Base-by-base conservation (phyloP, 2,797 vertebrate genomes). In the Micrastur ruficollis region DNA sequence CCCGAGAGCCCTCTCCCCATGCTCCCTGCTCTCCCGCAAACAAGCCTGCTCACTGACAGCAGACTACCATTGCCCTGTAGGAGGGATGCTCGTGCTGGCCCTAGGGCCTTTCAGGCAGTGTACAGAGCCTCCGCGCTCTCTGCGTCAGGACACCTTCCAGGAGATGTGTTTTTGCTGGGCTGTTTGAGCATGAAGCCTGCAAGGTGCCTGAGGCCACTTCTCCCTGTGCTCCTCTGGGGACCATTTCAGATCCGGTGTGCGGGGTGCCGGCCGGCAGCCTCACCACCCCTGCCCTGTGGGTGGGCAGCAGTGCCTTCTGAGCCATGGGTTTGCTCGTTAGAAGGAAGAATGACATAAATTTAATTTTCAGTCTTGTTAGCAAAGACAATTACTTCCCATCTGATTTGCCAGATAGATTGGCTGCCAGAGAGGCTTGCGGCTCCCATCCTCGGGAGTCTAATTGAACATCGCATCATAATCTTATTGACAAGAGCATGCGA, bases 331-430 rank as follows among this genome's bases (percentile, higher is more conserved):
- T 84, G 71, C 50, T 70, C 4, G 4, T 79, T 66, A 94, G 80
- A 72, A 80, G 81, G 67, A 80, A 74, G 36, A 78, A 89, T 1
- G 3, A 89, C 79, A 80, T 38, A 49, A 79, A 91, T 90, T 79
- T 83, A 92, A 97, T 96, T 94, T 95, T 93, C 93, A 85, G 82
- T 81, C 91, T 83, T 47, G 63, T 92, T 93, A 96, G 88, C 65
- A 52, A 96, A 86, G 95, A 96, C 94, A 93, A 97, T 90, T 89
- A 94, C 87, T 95, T 94, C 94, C 84, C 81, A 63, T 73, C 42
- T 79, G 81, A 93, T 95, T 89, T 52, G 56, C 66, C 81, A 75
- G 81, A 89, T 12, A 53, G 81, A 86, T 80, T 29, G 40, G 81
- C 92, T 95, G 90, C 68, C 83, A 71, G 84, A 85, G 75, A 95